Evolutionary conservation across 2,888 invertebrate genomes (phyloP), one percentile per base, ranked within the genome.

Genomic region (Periphyllus acericola): DNA sequence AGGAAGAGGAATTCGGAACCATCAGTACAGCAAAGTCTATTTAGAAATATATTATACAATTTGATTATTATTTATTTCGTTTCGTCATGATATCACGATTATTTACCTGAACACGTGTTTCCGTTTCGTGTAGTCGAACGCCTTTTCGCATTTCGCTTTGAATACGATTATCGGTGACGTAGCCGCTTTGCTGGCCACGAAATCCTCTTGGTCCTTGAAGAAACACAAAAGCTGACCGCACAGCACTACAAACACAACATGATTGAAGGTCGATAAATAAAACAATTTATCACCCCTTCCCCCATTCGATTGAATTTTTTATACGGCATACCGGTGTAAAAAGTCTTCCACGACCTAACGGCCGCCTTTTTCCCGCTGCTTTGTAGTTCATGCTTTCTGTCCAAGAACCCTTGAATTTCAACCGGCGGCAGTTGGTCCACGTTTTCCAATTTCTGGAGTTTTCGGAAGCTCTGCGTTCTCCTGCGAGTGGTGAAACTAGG

Each of bases 211-310:
- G 91, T 98, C 98, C 91, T 98, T 96, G 93, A 99, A 99, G 95
- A 99, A 99, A 93, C 98, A 99, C 84, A 99, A 93, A 90, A 99
- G 93, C 91, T 99, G 99, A 0, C 99, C 99, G 91, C 98, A 99
- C 40, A 99, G 93, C 87, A 99, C 99, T 91, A 90, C 6, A 46
- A 5, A 40, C 21, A 68, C 32, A 11, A 60, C 3, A 71, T n/a
- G 29, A 68, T 75, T 55, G n/a, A n/a, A 34, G 32, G 17, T 8
- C 36, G 40, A 25, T 75, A 29, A 55, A 8, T 75, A n/a, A n/a
- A 4, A 21, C 29, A 29, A 19, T 66, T 66, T 25, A 19, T 66
- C 8, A 68, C 8, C 29, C 68, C 29, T n/a, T 29, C 29, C 68
- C 9, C 68, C 68, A 68, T 71, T 71, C 5, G n/a, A 71, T 71